These are phyloP conservation scores for Guaruba guarouba DNA, from an alignment of 2,113 vertebrate genomes.

Conservation along the genomic window DNA sequence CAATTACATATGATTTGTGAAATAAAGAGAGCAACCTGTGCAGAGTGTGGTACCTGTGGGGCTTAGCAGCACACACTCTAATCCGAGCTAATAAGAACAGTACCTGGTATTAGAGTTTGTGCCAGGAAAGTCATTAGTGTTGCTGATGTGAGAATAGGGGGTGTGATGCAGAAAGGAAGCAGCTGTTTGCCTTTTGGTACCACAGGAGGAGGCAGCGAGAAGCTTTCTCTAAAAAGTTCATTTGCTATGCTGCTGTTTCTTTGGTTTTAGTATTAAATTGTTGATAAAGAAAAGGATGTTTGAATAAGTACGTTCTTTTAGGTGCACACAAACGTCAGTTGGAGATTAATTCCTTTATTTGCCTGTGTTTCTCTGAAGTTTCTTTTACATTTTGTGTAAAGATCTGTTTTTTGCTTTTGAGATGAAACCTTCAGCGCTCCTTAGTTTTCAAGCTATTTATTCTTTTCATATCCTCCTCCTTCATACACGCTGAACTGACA, in stretches of 20 bases:
- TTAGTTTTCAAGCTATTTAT: neutral
- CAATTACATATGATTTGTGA: constrained; percentile 52
- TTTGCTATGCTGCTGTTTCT: neutral
- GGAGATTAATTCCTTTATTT: constrained; percentile 4
- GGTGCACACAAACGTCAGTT: neutral
- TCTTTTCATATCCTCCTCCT: neutral
- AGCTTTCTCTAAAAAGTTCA: neutral
- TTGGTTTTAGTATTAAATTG: neutral
- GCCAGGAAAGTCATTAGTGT: neutral
- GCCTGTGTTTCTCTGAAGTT: neutral
- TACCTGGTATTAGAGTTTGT: neutral
- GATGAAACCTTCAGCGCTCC: neutral
- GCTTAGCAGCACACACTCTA: neutral
- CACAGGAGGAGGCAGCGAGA: neutral
- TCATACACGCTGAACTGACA: neutral
- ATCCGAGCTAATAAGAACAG: constrained; percentile 36
- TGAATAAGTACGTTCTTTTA: neutral
- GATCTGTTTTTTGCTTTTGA: neutral
- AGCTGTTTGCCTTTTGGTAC: constrained; percentile 14
- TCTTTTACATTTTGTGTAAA: neutral
- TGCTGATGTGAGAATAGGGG: neutral
- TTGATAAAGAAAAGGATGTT: neutral
- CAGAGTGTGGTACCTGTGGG: constrained; percentile 14
- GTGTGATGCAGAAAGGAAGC: neutral
- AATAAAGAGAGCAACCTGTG: constrained; percentile 11